Evolutionary conservation across 2,113 vertebrate genomes (phyloP), one percentile per base, ranked within the genome.

Genomic region (Naja naja): DNA sequence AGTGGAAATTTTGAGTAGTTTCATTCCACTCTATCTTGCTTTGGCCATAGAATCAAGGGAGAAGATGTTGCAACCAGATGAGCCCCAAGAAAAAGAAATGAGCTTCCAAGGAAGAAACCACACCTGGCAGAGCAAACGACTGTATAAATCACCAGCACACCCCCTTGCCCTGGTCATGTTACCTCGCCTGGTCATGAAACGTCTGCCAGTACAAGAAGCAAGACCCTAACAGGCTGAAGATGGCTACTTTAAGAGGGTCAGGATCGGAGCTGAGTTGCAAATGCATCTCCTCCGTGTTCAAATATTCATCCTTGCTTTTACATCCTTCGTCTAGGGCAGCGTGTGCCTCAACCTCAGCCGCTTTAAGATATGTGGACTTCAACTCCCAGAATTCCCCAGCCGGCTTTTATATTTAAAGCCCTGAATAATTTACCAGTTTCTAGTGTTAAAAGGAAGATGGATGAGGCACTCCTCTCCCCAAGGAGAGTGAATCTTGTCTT

Each of bases 361-460:
- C 6, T 39, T 81, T 81, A 81, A 81, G 69, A 81, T 39, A 20
- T 3, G 69, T 81, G 69, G 69, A 87, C 23, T 87, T 30, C 25
- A 47, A 49, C 85, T 87, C 85, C 43, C 43, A 87, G 45, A 87
- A 49, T 52, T 45, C 86, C 49, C 86, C 45, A 45, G 86, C 25
- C 11, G 27, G 25, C 86, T 49, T 87, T 47, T 49, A 25, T 56
- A 69, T 90, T 47, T 93, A 95, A 94, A 93, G 60, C 92, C 81
- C 95, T 97, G 93, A 95, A 95, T 96, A 94, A 97, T 96, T 96
- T 94, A 94, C 94, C 5, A 2, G 4, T 96, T 97, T 95, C 93
- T 90, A 92, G 95, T 85, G 91, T 94, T 96, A 96, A 96, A 94
- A 94, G 95, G 94, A 95, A 96, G 95, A 96, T 94, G 94, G 95